Evolutionary conservation across 2,797 vertebrate genomes (phyloP).

Genomic region (Pantherophis vulpinus): DNA sequence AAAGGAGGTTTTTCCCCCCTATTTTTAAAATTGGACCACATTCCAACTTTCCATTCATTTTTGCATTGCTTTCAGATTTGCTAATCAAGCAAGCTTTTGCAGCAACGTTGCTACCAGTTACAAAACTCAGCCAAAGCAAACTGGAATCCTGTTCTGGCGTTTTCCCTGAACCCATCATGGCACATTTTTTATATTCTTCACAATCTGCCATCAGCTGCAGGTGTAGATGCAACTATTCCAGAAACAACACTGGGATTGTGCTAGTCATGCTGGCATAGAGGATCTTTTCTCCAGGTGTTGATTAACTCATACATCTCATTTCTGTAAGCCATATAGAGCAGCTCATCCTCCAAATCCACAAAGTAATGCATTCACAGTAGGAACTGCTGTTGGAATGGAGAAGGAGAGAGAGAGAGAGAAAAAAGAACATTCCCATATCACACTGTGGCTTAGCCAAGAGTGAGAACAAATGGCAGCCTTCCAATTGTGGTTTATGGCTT

Average conservation of each 20-base stretch:
- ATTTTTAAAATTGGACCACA: neutral
- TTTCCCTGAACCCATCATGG: neutral
- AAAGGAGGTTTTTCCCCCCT: neutral
- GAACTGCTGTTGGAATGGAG: neutral
- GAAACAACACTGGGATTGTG: neutral
- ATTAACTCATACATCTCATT: neutral
- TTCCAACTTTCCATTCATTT: slow-evolving; percentile 8
- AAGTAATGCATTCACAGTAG: neutral
- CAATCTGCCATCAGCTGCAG: neutral
- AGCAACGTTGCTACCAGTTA: neutral
- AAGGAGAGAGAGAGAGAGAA: neutral
- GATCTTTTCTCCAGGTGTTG: neutral
- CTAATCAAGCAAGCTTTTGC: neutral
- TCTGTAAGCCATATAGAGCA: neutral
- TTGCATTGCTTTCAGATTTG: neutral
- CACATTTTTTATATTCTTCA: neutral
- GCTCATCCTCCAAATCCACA: neutral
- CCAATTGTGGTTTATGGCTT: neutral
- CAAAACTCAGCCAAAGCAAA: neutral
- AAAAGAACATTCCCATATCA: neutral
- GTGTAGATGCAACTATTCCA: neutral
- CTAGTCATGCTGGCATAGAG: neutral
- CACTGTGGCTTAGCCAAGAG: neutral
- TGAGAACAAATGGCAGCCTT: neutral
- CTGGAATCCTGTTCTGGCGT: neutral